A percentile compares a stretch with the other conserved stretches of the same genome.
Conservation (phyloP, 2,888 invertebrate species). For the Tiphia femorata region DNA sequence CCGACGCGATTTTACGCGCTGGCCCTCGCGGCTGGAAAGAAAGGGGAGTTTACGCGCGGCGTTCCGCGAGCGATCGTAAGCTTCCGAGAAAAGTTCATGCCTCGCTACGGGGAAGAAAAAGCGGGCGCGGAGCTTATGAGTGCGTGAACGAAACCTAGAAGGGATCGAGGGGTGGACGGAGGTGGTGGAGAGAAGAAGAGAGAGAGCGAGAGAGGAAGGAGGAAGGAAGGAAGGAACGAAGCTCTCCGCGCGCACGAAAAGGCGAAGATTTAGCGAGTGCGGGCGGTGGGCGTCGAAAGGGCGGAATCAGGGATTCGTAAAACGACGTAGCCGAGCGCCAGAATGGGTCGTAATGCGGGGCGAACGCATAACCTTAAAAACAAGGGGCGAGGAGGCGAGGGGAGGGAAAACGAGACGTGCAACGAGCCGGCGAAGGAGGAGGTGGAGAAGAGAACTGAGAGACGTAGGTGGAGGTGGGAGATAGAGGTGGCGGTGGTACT, state of each 20-base stretch:
- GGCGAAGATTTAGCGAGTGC: conserved; percentile 3
- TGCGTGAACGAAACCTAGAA: conserved; percentile 9
- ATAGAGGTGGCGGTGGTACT: conserved; percentile 1
- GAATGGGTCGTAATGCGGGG: conserved; percentile 63
- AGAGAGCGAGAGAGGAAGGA: not conserved
- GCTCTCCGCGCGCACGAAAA: not conserved
- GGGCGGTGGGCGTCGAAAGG: conserved; percentile 37
- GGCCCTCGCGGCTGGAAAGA: no score
- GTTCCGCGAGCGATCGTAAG: no score
- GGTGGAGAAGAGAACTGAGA: conserved; percentile 18
- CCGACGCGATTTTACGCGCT: no score
- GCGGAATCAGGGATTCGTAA: conserved; percentile 60
- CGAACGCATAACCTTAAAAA: conserved; percentile 65
- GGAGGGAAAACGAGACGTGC: no score
- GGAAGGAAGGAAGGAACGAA: not conserved
- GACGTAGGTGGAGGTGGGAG: conserved; percentile 1
- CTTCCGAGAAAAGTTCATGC: no score
- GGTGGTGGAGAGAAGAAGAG: not conserved
- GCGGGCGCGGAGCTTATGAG: no score
- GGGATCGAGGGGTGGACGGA: not conserved
- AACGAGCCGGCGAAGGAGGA: conserved; percentile 11
- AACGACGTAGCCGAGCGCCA: conserved; percentile 55
- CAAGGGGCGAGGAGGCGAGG: conserved; percentile 44
- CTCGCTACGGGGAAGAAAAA: no score
- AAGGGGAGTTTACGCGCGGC: no score